These are phyloP conservation scores for Lamproptera curius DNA, from an alignment of 2,888 invertebrate species.

Conservation along the genomic window DNA sequence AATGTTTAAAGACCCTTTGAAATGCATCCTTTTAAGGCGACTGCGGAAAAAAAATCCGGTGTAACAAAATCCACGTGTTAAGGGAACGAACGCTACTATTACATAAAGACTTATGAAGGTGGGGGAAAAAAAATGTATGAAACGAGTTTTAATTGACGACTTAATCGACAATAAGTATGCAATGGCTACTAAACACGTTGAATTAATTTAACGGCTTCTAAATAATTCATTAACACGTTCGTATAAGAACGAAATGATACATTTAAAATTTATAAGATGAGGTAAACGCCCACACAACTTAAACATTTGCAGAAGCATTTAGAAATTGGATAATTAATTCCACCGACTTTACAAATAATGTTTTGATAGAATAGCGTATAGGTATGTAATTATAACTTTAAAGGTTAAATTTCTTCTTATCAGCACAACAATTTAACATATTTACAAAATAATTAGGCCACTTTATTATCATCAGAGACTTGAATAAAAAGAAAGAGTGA, in stretches of 20 bases:
- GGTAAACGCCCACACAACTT: too few species aligned
- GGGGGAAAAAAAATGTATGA: not conserved
- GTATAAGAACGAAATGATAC: not conserved
- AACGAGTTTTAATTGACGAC: constrained; percentile 9
- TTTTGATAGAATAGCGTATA: too few species aligned
- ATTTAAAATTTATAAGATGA: too few species aligned
- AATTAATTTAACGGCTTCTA: constrained; percentile 1
- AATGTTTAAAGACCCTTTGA: not conserved
- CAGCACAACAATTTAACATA: too few species aligned
- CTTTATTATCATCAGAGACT: too few species aligned
- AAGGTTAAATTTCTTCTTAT: too few species aligned
- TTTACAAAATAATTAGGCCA: too few species aligned
- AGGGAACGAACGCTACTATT: constrained; percentile 4
- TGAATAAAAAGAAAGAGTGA: too few species aligned
- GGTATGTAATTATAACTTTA: too few species aligned
- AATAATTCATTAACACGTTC: constrained; percentile 12
- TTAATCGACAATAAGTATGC: constrained; percentile 17
- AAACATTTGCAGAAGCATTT: too few species aligned
- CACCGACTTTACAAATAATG: too few species aligned
- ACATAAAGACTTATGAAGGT: not conserved
- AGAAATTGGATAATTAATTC: too few species aligned
- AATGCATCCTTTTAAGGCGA: not conserved
- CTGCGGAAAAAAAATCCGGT: not conserved
- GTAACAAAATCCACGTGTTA: not conserved
- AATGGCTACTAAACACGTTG: constrained; percentile 7